Base-by-base conservation (phyloP, 2,888 invertebrate genomes). In the Phortica magna region DNA sequence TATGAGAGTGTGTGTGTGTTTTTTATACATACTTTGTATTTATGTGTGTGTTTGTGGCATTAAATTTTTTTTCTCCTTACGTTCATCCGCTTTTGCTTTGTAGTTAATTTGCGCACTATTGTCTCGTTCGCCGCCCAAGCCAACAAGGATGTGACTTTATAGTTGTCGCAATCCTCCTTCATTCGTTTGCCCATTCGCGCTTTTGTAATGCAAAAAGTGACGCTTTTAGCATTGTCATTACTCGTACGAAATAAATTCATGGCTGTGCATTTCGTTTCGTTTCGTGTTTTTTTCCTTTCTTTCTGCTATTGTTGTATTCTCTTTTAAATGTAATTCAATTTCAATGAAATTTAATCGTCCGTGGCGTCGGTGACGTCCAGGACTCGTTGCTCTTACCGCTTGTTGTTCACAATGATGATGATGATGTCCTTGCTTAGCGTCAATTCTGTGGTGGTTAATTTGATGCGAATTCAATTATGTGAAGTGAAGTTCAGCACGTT, bases 61-160 rank as follows among this genome's bases (percentile, higher is more conserved):
- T 48, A 48, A 9, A 12, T 48, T 59, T 59, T 59, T 59, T 17
- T 17, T 31, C 31, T 31, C 31, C 5, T 64, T 31, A 31, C 39
- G 22, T 9, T 85, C 84, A 83, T 86, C 81, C 80, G 82, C 84
- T 82, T 81, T 17, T 53, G 12, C 68, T 68, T 85, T 86, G 85
- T 85, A 84, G 88, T 87, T 87, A 88, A 87, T 88, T 88, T 88
- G 88, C 78, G 80, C 88, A 85, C 88, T 87, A 88, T 87, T 87
- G 86, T 87, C 82, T 80, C 76, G 71, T 42, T 48, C n/a, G 43
- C 67, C 17, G 14, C 19, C 14, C 14, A 22, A 14, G 10, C 65
- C 31, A 65, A 48, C 48, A 12, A 59, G 17, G 19, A 3, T 61
- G 2, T 61, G 42, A 17, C 42, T 39, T 42, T 17, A n/a, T 22